Conservation (phyloP, 2,888 invertebrate species). For the Tricholauxania praeusta region DNA sequence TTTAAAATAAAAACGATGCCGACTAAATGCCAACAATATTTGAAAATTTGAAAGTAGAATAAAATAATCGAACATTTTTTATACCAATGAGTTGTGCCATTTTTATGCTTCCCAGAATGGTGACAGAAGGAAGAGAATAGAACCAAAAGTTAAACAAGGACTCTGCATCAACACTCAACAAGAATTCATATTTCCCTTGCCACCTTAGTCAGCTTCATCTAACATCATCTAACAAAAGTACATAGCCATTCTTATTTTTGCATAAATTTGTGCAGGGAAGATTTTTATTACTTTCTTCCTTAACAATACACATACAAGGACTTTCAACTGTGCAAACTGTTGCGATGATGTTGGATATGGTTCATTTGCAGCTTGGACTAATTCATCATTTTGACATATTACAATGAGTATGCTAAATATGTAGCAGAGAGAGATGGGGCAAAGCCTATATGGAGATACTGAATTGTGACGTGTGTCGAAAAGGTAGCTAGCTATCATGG, state of each 20-base stretch:
- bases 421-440: neutral
- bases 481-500: neutral
- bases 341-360: neutral
- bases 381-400: constrained; percentile 35
- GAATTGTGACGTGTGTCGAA: neutral
- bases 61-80: constrained; percentile 36
- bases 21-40: no score
- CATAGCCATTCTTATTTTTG: neutral
- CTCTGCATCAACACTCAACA: neutral
- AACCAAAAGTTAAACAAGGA: constrained; percentile 10
- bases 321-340: no score
- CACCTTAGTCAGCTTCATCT: neutral
- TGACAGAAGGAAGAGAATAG: neutral
- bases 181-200: neutral
- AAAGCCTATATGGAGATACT: no score
- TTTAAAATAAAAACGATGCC: no score
- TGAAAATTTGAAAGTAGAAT: constrained; percentile 22
- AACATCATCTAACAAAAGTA: neutral
- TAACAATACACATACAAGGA: no score
- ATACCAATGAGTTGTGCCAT: constrained; percentile 37
- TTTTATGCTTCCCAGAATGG: constrained; percentile 10
- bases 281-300: constrained; percentile 13
- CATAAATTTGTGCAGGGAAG: constrained; percentile 20
- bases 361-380: constrained; percentile 26
- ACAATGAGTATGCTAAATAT: constrained; percentile 16